Conservation (phyloP, 2,888 invertebrate species). For the Tricholauxania praeusta region DNA sequence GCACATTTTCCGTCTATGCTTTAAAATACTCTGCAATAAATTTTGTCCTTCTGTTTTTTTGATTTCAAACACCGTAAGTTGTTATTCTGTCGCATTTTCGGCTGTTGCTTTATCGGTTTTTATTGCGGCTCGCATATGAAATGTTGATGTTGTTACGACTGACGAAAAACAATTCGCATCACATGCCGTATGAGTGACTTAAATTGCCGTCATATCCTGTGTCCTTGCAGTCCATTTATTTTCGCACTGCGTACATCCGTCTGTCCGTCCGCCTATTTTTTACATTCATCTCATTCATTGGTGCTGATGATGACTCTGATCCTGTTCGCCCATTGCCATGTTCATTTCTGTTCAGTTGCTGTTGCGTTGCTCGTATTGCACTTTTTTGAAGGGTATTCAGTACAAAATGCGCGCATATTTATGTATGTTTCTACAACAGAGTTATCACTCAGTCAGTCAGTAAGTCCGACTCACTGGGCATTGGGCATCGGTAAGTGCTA, state of each 20-base stretch:
- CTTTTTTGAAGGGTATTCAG: conserved; percentile 36
- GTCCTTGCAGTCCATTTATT: conserved; percentile 47
- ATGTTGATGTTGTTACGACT: not conserved
- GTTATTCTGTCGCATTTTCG: conserved; percentile 7
- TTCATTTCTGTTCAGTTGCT: conserved; percentile 29
- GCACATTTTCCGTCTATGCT: too few relatives aligned
- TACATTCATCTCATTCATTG: conserved; percentile 8
- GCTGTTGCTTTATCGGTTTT: conserved; percentile 26
- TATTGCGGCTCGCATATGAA: conserved; percentile 20
- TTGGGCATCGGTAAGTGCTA: conserved; percentile 41
- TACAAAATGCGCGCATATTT: conserved; percentile 50
- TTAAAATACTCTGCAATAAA: too few relatives aligned
- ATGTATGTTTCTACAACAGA: conserved; percentile 51
- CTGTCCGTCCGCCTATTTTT: conserved; percentile 8
- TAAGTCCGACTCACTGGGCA: conserved; percentile 52
- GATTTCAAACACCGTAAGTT: too few relatives aligned
- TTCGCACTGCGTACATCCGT: conserved; percentile 31
- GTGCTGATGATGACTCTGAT: conserved; percentile 15
- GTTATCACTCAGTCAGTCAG: conserved; percentile 52
- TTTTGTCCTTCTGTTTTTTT: too few relatives aligned
- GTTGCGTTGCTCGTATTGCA: conserved; percentile 35
- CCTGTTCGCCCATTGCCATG: conserved; percentile 17
- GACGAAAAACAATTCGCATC: conserved; percentile 34
- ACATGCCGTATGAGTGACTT: conserved; percentile 56
- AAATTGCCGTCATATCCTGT: conserved; percentile 61